Conservation (phyloP, 2,113 vertebrate species). For the Melanotaenia duboulayi region DNA sequence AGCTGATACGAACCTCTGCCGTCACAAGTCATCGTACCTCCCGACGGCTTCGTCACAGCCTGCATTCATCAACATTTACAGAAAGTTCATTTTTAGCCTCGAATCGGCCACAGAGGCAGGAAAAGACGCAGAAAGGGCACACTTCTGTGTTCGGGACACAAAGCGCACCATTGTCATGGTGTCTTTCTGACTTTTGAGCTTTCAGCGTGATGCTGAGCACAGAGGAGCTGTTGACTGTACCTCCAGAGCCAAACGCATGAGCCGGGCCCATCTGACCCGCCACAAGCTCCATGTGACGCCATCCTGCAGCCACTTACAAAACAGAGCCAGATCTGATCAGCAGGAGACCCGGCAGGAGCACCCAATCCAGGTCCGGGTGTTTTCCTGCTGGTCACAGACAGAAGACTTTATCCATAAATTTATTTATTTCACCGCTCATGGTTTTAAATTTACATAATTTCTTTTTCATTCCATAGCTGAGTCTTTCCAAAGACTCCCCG, state of each 20-base stretch:
- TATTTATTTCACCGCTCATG: too few species aligned
- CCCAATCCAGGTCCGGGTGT: too few species aligned
- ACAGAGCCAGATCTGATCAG: not conserved
- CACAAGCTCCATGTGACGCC: conserved; percentile 16
- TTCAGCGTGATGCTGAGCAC: conserved; percentile 26
- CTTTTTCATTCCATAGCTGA: too few species aligned
- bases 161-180: conserved; percentile 40
- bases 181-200: conserved; percentile 27
- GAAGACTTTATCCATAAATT: too few species aligned
- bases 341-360: too few species aligned
- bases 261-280: conserved; percentile 18
- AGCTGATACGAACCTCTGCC: conserved; percentile 26
- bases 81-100: conserved; percentile 15
- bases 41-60: conserved; percentile 14
- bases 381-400: not conserved
- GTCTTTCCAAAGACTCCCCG: too few species aligned
- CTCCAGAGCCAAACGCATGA: not conserved
- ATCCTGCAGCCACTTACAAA: not conserved
- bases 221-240: conserved; percentile 15
- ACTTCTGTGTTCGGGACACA: conserved; percentile 36
- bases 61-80: conserved; percentile 55
- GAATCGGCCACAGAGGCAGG: conserved; percentile 15
- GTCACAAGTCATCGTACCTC: conserved; percentile 33
- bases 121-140: not conserved
- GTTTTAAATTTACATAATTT: too few species aligned